Evolutionary conservation across 2,113 vertebrate genomes (phyloP), one percentile per base, ranked within the genome.

Genomic region (Turnix velox): DNA sequence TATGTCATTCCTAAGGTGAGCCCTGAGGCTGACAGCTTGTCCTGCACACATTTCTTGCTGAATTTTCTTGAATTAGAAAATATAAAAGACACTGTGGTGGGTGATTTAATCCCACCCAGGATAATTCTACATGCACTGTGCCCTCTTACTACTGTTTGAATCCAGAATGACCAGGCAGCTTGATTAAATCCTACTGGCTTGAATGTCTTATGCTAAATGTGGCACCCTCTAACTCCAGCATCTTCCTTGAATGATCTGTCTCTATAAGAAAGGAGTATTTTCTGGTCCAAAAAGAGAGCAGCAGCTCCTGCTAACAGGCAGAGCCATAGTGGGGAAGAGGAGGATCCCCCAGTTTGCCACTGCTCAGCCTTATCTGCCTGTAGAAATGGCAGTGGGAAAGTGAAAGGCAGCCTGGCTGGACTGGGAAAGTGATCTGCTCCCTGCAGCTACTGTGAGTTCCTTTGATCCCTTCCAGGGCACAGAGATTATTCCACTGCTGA

Each of bases 1-100:
- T 97, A 95, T 6, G 73, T 94, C 67, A 97, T 97, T 42, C 97
- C 97, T 67, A 96, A 97, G 95, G 97, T 97, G 83, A 95, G 94
- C 33, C 55, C 27, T 63, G 55, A 68, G 52, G 16, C 18, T 46
- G 66, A 33, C 59, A 75, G 65, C 37, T 83, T n/a, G 8, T 10
- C 8, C 23, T 76, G 69, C 67, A 76, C 17, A 39, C 27, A 39
- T 19, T 52, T 19, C n/a, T 49, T 45, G 42, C 45, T n/a, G n/a
- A n/a, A n/a, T n/a, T n/a, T n/a, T n/a, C n/a, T n/a, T n/a, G n/a
- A n/a, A n/a, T n/a, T n/a, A n/a, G n/a, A 94, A 93, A 28, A 58
- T 28, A 16, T 4, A 43, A 83, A 69, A 92, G 57, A 33, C 8
- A 31, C 0, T 0, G 2, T 3, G 24, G 48, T 28, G 30, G 3